Evolutionary conservation across 2,888 invertebrate genomes (phyloP), one percentile per base, ranked within the genome.

Genomic region (Phymatocera aterrima): DNA sequence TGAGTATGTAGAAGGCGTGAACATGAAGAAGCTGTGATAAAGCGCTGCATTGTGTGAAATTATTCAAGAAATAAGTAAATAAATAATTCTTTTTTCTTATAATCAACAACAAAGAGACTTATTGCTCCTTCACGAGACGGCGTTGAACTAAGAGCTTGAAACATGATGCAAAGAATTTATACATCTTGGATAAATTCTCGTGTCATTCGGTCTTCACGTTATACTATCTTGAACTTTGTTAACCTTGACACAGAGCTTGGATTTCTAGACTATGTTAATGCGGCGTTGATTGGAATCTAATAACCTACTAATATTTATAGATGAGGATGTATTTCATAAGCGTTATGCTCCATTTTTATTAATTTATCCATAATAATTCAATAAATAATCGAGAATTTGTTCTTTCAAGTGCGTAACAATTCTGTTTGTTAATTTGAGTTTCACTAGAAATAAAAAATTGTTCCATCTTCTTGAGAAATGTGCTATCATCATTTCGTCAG

Each of bases 151-250:
- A 86, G 70, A 72, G 80, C 48, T 77, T 79, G 77, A 79, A 80
- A 83, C 81, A 80, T 82, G 81, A 77, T n/a, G 68, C 80, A 79
- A 82, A 83, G 82, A 81, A 84, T 85, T 88, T 88, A 89, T 89
- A 88, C 83, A 83, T 82, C 84, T 80, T 85, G 78, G 79, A 79
- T 85, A 86, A 86, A 84, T 60, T 68, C 65, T 84, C 85, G 85
- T 87, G 86, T 86, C 88, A 87, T 82, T 85, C 15, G 87, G 81
- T 83, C 72, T 28, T n/a, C 51, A 80, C 74, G 81, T 12, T 88
- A 89, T 89, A 88, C 87, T 81, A 81, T 79, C 57, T 83, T 88
- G 88, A 88, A 86, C 89, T 87, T 81, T 84, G n/a, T 68, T 80
- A 79, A 80, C 79, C 80, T 77, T 79, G 61, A 77, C 61, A 75